A percentile compares a stretch with the other conserved stretches of the same genome.
Conservation (phyloP, 2,113 vertebrate genomes). For the Steatornis caripensis region DNA sequence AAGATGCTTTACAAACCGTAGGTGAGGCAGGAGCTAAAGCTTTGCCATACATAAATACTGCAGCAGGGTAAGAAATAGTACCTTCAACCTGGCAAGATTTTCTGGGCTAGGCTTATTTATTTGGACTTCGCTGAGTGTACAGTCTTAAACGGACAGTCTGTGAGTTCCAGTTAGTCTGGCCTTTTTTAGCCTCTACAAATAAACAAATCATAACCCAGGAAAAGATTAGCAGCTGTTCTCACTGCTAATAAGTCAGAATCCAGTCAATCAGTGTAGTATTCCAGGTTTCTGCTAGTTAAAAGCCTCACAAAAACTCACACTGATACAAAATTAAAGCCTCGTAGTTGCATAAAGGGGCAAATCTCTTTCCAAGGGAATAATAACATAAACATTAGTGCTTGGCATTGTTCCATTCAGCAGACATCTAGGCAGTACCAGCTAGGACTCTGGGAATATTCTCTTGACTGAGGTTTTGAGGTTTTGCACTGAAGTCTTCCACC, state of each 20-base stretch:
- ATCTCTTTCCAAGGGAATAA: neutral
- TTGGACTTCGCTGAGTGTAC: neutral
- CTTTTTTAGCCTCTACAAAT: neutral
- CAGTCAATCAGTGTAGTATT: neutral
- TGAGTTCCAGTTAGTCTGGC: neutral
- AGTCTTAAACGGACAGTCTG: neutral
- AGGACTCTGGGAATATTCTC: neutral
- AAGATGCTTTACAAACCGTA: neutral
- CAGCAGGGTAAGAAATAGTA: neutral
- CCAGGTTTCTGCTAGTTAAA: neutral
- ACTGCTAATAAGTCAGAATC: neutral
- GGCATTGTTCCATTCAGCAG: neutral
- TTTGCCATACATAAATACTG: neutral
- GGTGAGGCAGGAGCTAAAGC: neutral
- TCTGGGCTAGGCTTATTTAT: neutral
- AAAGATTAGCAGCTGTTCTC: neutral
- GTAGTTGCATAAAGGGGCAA: neutral
- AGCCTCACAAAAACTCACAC: neutral
- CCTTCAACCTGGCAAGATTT: neutral
- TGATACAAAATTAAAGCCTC: neutral
- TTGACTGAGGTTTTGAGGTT: neutral
- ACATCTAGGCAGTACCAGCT: neutral
- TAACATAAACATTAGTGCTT: neutral
- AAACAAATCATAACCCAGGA: neutral
- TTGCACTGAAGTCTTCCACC: neutral